These are phyloP conservation scores for Apis mellifera DNA, from an alignment of 1,140 invertebrate species.

Conservation along the genomic window Amel_HAv3.1 CM009931.2:6639501-6640000, in stretches of 20 bases:
- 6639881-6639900: too few relatives aligned
- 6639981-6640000: background rate
- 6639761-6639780: constrained; percentile 92
- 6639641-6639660: constrained; percentile 97
- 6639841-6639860: too few relatives aligned
- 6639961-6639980: too few relatives aligned
- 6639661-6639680: constrained; percentile 97
- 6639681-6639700: constrained; percentile 94
- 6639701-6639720: constrained; percentile 94
- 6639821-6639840: too few relatives aligned
- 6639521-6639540: constrained; percentile 90
- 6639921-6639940: too few relatives aligned
- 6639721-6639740: constrained; percentile 96
- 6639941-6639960: too few relatives aligned
- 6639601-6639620: constrained; percentile 98
- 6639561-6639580: constrained; percentile 97
- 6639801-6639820: background rate
- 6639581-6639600: constrained; percentile 99
- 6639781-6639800: background rate
- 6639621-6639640: constrained; percentile 98
- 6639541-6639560: constrained; percentile 98
- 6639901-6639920: too few relatives aligned
- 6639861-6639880: too few relatives aligned
- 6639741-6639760: constrained; percentile 94
- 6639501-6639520: constrained; percentile 92